Evolutionary conservation across 1,140 invertebrate species (phyloP), one percentile per base, ranked within the genome.

Genomic region (Nasonia vitripennis): DNA sequence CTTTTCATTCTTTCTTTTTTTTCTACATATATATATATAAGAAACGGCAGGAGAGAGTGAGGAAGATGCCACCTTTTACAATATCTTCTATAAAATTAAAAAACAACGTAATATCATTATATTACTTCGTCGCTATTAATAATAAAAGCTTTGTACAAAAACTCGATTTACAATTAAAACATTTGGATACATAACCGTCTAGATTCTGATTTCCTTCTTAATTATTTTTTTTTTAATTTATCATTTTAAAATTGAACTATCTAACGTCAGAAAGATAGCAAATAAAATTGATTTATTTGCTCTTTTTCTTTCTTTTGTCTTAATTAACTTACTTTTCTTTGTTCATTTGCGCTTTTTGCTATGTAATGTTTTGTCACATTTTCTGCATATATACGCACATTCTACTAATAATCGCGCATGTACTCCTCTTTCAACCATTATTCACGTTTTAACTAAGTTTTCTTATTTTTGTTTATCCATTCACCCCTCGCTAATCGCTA

Each of bases 121-220:
- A 92, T 91, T 92, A 92, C 91, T 91, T 92, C 89, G 91, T 91
- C 91, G 88, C 89, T 91, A 92, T 89, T 89, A 90, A 91, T 92
- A 92, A 92, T 92, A 93, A 93, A 92, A 93, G 89, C 90, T 93
- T 92, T 93, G 91, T 93, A 93, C 92, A 93, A 93, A 93, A 86
- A 92, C 90, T 92, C 87, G 91, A 93, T 93, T 91, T 93, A 93
- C 90, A 92, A 92, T 92, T 92, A 93, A 93, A 93, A 93, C 91
- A 91, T 91, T 92, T 91, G 89, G 89, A 91, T 93, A 92, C 89
- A 89, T 89, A 92, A 92, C 88, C 89, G 87, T 89, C 89, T 90
- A 90, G 89, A 90, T 90, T 90, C 90, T 90, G 89, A 84, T 87
- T 84, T 83, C 85, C 74, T 85, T 84, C 68, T 85, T 83, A 81